Evolutionary conservation across 2,797 vertebrate genomes (phyloP), one percentile per base, ranked within the genome.

Genomic region (Arrhamphus sclerolepis): DNA sequence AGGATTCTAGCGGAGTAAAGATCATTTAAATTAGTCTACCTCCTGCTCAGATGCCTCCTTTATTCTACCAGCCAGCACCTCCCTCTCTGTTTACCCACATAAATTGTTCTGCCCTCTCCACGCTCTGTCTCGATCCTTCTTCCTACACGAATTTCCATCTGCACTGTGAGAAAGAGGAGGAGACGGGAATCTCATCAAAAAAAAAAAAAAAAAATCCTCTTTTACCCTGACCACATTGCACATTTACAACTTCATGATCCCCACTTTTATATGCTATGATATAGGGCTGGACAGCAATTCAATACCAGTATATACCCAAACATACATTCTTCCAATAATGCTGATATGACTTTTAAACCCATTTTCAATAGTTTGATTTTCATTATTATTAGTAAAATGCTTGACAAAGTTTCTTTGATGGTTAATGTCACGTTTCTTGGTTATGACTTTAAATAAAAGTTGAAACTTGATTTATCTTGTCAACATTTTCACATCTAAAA

Each of bases 11-110:
- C 6, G 24, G 57, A 82, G 80, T 85, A 87, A 88, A 87, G 86
- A 87, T 85, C 44, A 62, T 66, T 89, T 88, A 84, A 89, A 90
- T 87, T 83, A 87, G 78, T 80, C 73, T 85, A 84, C 75, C 79
- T 82, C 78, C 80, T 20, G 62, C 77, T 78, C 84, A 80, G 78
- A 72, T 47, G 28, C 78, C 71, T 70, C 77, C 78, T 84, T 89
- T 76, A 75, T 87, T 77, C 80, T 46, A 18, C 1, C 5, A 70
- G 56, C 81, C 77, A 59, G 57, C 46, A 49, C 69, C 73, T 81
- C 72, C 78, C 66, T 75, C 73, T 55, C 47, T 82, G 77, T 88
- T 89, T 86, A 86, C 74, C 63, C 64, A 76, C 81, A 76, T 75
- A 83, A 82, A 89, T 78, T 81, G 79, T 65, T 51, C 66, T 18